Conservation (phyloP, 2,113 vertebrate genomes). For the Spea multiplicata region DNA sequence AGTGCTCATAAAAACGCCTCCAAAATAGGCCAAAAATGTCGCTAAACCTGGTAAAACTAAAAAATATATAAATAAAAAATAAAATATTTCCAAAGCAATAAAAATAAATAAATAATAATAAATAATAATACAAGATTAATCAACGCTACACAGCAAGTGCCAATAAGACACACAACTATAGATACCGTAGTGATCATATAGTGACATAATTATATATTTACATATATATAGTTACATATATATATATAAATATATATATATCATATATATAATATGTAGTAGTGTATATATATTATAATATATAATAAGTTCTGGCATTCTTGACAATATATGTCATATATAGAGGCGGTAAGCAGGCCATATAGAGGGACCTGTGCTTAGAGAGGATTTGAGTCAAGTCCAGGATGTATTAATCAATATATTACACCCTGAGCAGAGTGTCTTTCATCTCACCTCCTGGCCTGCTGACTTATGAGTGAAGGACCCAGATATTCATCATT, state of each 20-base stretch:
- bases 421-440: neutral
- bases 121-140: too few relatives aligned
- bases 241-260: neutral
- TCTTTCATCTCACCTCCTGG: conserved; percentile 42
- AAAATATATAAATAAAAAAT: too few relatives aligned
- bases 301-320: neutral
- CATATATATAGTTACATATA: neutral
- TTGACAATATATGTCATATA: neutral
- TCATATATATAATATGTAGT: neutral
- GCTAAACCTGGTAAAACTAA: too few relatives aligned
- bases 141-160: too few relatives aligned
- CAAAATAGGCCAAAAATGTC: too few relatives aligned
- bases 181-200: too few relatives aligned
- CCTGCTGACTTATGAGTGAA: conserved; percentile 30
- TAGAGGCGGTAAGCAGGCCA: too few relatives aligned
- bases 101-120: too few relatives aligned
- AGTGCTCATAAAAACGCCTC: too few relatives aligned
- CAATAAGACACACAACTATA: neutral
- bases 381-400: neutral
- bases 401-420: conserved; percentile 29
- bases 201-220: neutral
- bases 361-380: neutral
- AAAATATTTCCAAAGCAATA: too few relatives aligned
- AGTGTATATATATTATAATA: neutral
- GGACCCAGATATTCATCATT: conserved; percentile 37